A percentile compares a stretch with the other conserved stretches of the same genome.
Evolutionary conservation across 2,797 vertebrate genomes (phyloP).

Genomic region (Chromobotia macracanthus): DNA sequence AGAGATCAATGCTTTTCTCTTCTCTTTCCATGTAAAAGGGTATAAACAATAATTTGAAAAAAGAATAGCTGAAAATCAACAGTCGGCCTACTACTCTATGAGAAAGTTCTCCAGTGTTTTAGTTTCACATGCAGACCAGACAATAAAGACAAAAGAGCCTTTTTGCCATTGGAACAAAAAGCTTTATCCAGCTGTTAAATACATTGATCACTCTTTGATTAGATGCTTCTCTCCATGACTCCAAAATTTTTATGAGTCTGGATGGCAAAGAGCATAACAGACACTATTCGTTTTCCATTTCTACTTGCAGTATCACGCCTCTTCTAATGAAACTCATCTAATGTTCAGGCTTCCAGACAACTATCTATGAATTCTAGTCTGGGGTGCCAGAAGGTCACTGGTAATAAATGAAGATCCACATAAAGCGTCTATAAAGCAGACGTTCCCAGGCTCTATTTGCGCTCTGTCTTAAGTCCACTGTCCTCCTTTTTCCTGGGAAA

Average conservation of each 20-base stretch:
- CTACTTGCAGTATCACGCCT: slow-evolving; percentile 19
- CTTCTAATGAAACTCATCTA: not conserved
- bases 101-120: not conserved
- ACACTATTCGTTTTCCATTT: slow-evolving; percentile 32
- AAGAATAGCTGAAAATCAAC: slow-evolving; percentile 27
- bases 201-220: slow-evolving; percentile 15
- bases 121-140: slow-evolving; percentile 10
- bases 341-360: slow-evolving; percentile 3
- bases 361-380: slow-evolving; percentile 1
- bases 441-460: slow-evolving; percentile 1
- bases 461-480: slow-evolving; percentile 27
- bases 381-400: slow-evolving; percentile 10
- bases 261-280: slow-evolving; percentile 35
- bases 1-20: slow-evolving; percentile 42
- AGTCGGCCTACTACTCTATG: slow-evolving; percentile 7
- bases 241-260: slow-evolving; percentile 42
- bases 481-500: slow-evolving; percentile 37
- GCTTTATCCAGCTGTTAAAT: slow-evolving; percentile 31
- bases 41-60: slow-evolving; percentile 10
- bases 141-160: slow-evolving; percentile 15
- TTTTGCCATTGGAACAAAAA: not conserved
- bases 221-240: slow-evolving; percentile 20
- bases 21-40: slow-evolving; percentile 31
- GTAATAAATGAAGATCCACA: slow-evolving; percentile 37
- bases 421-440: slow-evolving; percentile 34